Evolutionary conservation across 2,797 vertebrate species (phyloP).

Genomic region (Centroberyx gerrardi): DNA sequence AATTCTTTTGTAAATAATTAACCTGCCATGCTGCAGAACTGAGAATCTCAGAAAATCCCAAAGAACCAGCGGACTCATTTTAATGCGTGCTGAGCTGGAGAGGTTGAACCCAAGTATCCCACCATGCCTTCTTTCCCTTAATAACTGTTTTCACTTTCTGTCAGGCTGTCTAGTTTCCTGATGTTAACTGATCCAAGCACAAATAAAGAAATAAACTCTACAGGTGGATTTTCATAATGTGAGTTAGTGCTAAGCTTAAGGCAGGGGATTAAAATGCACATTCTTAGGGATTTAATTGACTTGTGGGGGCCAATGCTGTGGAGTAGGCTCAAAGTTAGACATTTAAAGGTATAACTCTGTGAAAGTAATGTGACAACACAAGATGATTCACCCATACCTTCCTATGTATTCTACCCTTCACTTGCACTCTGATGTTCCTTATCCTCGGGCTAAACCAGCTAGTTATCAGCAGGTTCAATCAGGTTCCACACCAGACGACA

Average conservation of each 20-base stretch:
- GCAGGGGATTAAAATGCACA: background rate
- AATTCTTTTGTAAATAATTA: conserved; percentile 62
- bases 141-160: background rate
- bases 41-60: conserved; percentile 6
- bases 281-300: background rate
- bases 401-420: background rate
- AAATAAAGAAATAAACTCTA: background rate
- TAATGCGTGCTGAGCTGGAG: conserved; percentile 3
- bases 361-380: background rate
- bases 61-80: conserved; percentile 24
- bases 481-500: conserved; percentile 33
- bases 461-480: conserved; percentile 45
- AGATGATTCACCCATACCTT: conserved; percentile 28
- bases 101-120: background rate
- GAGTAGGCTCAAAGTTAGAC: background rate
- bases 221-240: background rate
- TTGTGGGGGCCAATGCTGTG: background rate
- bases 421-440: background rate
- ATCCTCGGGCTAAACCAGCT: conserved; percentile 23
- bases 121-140: background rate
- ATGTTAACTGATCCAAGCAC: background rate
- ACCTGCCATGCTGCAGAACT: conserved; percentile 15
- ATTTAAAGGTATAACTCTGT: background rate
- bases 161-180: background rate
- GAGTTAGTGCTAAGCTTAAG: background rate